phyloP scores from a whole-genome alignment of 1,140 invertebrate species.

The Drosophila tsacasi region DNA sequence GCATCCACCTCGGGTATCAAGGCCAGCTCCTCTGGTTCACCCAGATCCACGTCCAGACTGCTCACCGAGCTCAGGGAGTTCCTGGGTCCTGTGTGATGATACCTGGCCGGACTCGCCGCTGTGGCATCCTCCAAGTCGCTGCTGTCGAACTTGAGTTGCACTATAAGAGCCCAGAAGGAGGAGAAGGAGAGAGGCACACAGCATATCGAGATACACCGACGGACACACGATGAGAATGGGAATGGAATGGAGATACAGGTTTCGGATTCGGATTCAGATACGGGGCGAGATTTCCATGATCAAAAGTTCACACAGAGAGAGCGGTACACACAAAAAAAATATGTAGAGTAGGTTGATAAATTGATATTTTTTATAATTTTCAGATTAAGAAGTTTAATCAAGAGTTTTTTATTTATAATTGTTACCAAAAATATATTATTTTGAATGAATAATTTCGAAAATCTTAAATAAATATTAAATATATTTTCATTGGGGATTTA shows the following conservation, averaged over 20 bases:
- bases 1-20: constrained; percentile 71
- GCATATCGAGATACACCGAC: constrained; percentile 81
- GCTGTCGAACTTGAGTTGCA: constrained; percentile 79
- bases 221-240: constrained; percentile 63
- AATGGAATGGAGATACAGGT: constrained; percentile 37
- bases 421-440: not conserved
- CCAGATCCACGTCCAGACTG: constrained; percentile 68
- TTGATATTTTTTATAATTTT: not conserved
- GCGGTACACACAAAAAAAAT: constrained; percentile 56
- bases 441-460: not conserved
- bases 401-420: not conserved
- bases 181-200: constrained; percentile 76
- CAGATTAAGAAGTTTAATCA: not conserved
- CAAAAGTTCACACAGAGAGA: constrained; percentile 60
- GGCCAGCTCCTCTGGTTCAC: constrained; percentile 60
- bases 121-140: constrained; percentile 63
- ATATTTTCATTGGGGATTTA: not conserved
- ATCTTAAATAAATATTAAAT: too few relatives aligned
- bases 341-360: not conserved
- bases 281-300: constrained; percentile 70
- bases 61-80: constrained; percentile 73
- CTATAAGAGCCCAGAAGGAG: constrained; percentile 73
- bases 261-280: constrained; percentile 17
- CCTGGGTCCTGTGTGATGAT: constrained; percentile 36
- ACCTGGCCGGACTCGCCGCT: constrained; percentile 37